These are phyloP conservation scores for Diarsia brunnea DNA, from an alignment of 2,888 invertebrate genomes.

Conservation along the genomic window DNA sequence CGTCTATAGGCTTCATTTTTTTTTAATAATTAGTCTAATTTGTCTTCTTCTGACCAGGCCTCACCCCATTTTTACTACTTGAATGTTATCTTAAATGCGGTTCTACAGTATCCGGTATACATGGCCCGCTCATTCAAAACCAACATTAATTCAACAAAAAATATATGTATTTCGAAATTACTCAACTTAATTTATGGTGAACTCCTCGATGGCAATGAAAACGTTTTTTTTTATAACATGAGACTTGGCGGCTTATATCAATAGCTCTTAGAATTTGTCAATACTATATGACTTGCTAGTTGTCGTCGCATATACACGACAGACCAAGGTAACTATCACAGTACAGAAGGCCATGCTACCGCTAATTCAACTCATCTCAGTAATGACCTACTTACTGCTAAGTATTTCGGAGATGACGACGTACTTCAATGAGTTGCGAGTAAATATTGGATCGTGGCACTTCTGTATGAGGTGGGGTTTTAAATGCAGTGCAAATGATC, in stretches of 20 bases:
- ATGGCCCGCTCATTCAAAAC: background rate
- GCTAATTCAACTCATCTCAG: slow-evolving; percentile 51
- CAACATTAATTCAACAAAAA: background rate
- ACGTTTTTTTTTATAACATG: background rate
- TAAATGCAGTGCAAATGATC: background rate
- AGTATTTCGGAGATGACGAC: slow-evolving; percentile 37
- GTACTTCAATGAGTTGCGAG: slow-evolving; percentile 11
- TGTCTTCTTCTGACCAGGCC: background rate
- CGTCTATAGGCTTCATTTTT: background rate
- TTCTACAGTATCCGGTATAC: background rate
- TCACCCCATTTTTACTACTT: background rate
- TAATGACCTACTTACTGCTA: slow-evolving; percentile 50
- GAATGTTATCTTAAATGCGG: background rate
- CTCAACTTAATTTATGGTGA: slow-evolving; percentile 1
- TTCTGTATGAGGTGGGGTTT: background rate
- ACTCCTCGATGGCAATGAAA: slow-evolving; percentile 13
- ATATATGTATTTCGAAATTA: background rate
- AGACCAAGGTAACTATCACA: slow-evolving; percentile 52
- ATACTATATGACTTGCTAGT: slow-evolving; percentile 21
- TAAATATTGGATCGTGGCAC: slow-evolving; percentile 27
- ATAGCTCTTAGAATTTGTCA: slow-evolving; percentile 24
- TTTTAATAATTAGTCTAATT: too few relatives aligned
- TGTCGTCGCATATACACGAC: slow-evolving; percentile 27
- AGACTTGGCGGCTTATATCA: slow-evolving; percentile 7
- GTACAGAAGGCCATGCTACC: slow-evolving; percentile 47